Evolutionary conservation across 2,113 vertebrate genomes (phyloP).

Genomic region (Psephotus haematonotus): DNA sequence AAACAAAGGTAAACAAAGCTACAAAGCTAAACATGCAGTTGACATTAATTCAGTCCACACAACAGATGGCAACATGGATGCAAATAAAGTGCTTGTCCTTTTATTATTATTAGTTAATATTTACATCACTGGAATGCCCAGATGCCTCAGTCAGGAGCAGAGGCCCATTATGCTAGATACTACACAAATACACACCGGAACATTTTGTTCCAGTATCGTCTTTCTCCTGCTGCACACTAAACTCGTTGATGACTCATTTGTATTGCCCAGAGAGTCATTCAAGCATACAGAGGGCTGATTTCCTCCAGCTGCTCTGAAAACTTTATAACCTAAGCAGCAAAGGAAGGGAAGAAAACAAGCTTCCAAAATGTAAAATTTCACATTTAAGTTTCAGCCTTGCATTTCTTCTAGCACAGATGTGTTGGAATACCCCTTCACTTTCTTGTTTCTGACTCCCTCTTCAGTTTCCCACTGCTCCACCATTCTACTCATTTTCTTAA

Average conservation of each 20-base stretch:
- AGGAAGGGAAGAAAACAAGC: neutral
- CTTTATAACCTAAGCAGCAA: neutral
- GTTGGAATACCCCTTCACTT: neutral
- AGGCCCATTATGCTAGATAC: neutral
- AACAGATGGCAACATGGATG: conserved; percentile 57
- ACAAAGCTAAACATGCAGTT: conserved; percentile 3
- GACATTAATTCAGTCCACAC: conserved; percentile 6
- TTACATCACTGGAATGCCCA: conserved; percentile 45
- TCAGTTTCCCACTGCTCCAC: neutral
- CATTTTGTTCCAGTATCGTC: conserved; percentile 18
- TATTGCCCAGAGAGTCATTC: conserved; percentile 29
- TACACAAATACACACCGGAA: neutral
- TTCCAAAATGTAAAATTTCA: neutral
- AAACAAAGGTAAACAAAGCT: neutral
- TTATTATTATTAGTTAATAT: conserved; percentile 63
- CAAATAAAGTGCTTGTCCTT: conserved; percentile 43
- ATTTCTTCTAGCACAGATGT: neutral
- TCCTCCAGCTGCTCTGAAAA: conserved; percentile 38
- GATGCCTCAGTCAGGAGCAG: conserved; percentile 12
- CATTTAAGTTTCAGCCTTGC: neutral
- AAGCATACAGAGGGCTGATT: conserved; percentile 4
- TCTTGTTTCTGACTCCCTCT: neutral
- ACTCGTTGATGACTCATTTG: conserved; percentile 50
- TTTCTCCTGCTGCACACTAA: conserved; percentile 26
- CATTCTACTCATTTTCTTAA: neutral